These are phyloP conservation scores for Thinocorus orbignyianus DNA, from an alignment of 2,113 vertebrate species.

Conservation along the genomic window DNA sequence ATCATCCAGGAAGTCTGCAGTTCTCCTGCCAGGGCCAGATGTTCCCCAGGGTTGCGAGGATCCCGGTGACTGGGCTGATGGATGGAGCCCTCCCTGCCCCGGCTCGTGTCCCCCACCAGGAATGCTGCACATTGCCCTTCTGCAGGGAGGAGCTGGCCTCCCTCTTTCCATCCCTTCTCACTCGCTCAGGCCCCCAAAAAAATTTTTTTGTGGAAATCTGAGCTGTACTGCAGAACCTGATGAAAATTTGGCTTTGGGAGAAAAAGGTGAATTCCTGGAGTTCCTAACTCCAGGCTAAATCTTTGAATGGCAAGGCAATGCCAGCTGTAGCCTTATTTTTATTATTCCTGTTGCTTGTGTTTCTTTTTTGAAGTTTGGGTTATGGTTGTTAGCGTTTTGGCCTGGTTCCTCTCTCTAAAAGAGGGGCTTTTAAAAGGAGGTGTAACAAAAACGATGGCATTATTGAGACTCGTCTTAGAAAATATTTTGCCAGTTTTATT, in stretches of 20 bases:
- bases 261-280: not conserved
- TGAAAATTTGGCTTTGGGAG: not conserved
- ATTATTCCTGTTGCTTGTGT: not conserved
- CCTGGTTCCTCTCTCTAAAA: not conserved
- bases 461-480: not conserved
- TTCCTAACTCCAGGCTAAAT: not conserved
- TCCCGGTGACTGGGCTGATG: fast-evolving
- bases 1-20: not conserved
- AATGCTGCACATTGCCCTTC: not conserved
- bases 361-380: not conserved
- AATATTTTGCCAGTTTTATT: not conserved
- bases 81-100: not conserved
- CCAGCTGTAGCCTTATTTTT: not conserved
- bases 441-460: not conserved
- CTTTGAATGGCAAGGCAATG: not conserved
- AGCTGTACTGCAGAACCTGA: not conserved
- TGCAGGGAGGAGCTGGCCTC: not conserved
- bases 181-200: fast-evolving
- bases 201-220: not conserved
- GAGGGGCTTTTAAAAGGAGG: not conserved
- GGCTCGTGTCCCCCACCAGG: fast-evolving
- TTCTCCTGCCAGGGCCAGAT: not conserved
- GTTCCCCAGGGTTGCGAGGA: not conserved
- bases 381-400: fast-evolving
- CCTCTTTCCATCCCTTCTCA: not conserved